Evolutionary conservation across 2,797 vertebrate species (phyloP).

Genomic region (Manis pentadactyla): DNA sequence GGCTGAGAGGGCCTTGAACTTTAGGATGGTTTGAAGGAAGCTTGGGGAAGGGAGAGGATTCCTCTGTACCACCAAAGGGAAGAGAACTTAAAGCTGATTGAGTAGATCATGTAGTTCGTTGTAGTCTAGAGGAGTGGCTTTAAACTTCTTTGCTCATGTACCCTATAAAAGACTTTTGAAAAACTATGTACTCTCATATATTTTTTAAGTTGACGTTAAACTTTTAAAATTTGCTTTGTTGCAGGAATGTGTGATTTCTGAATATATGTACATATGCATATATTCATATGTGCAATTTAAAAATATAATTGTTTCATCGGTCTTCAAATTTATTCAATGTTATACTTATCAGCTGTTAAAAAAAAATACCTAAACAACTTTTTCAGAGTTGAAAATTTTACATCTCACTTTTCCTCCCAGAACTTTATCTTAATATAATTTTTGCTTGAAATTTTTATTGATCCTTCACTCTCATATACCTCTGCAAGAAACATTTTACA

Average conservation of each 20-base stretch:
- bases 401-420: background rate
- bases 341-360: background rate
- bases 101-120: background rate
- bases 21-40: background rate
- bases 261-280: background rate
- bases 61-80: background rate
- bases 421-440: background rate
- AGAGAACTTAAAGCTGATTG: background rate
- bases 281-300: background rate
- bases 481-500: background rate
- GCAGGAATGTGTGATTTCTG: background rate
- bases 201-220: background rate
- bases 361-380: background rate
- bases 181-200: background rate
- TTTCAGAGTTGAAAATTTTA: background rate
- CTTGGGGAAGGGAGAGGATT: background rate
- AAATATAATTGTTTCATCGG: background rate
- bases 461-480: background rate
- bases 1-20: background rate
- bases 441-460: background rate
- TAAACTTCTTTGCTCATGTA: background rate
- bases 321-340: background rate
- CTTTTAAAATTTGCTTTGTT: background rate
- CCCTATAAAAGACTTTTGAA: background rate
- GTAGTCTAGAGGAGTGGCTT: background rate